phyloP scores from a whole-genome alignment of 2,797 vertebrate genomes.

The Artibeus jamaicensis region DNA sequence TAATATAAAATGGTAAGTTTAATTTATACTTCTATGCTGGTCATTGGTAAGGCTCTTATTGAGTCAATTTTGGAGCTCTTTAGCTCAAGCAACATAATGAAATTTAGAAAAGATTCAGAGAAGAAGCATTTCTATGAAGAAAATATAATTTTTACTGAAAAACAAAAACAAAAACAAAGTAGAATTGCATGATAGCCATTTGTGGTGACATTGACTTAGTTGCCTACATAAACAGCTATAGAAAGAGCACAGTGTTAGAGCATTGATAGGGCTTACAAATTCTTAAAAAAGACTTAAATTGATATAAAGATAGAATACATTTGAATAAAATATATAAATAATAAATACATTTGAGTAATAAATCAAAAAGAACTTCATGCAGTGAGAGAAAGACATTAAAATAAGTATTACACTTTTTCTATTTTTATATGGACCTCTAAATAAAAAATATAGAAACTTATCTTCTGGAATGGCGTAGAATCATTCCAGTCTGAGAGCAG shows the following conservation, averaged over 20 bases:
- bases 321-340: neutral
- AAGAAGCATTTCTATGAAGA: neutral
- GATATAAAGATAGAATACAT: neutral
- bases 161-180: neutral
- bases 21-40: neutral
- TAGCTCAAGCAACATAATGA: neutral
- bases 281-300: neutral
- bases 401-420: neutral
- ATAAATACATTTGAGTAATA: neutral
- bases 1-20: neutral
- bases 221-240: neutral
- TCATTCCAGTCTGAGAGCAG: neutral
- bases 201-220: neutral
- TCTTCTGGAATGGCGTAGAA: neutral
- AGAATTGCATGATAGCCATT: neutral
- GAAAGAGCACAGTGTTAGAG: neutral
- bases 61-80: neutral
- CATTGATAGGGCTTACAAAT: neutral
- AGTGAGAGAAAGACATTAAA: neutral
- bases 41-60: neutral
- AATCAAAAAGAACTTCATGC: neutral
- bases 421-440: neutral
- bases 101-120: neutral
- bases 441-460: neutral
- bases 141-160: neutral